Evolutionary conservation across 2,888 invertebrate genomes (phyloP), one percentile per base, ranked within the genome.

Genomic region (Eupithecia inturbata): DNA sequence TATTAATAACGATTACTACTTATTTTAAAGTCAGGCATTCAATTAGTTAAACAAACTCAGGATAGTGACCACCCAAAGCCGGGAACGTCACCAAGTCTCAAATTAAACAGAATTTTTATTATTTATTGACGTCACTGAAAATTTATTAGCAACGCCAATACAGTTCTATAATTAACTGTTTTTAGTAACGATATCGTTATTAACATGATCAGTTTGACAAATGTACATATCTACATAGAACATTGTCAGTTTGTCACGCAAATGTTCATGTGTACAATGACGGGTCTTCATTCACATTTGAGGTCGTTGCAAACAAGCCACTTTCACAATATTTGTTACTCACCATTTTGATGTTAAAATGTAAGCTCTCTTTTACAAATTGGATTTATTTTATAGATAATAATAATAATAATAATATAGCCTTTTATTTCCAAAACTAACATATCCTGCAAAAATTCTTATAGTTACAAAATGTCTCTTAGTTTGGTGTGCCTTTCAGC

Each of bases 111-210:
- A 69, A 36, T 16, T 22, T 28, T 31, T 67, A 70, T 53, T 22
- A 63, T 70, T 70, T 72, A 75, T 77, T 70, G 53, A 39, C 36
- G 14, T 67, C 71, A 67, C 33, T 45, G 53, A 62, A 74, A 76
- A 76, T 79, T 73, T 68, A 70, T 72, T 41, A 49, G 62, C 41
- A 33, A 19, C 70, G 67, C 39, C 70, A 63, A 60, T 71, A 69
- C 67, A 60, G 67, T 62, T 72, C 62, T 10, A 22, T 73, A 71
- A 73, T 76, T 73, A 72, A 77, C 74, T 31, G 74, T 64, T 76
- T 73, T 76, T 71, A 67, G 70, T 76, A 73, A 76, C 73, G 73
- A 63, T 72, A 76, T 49, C 67, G 71, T 74, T 68, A 73, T 62
- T 76, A 63, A 73, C 71, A 64, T 60, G 67, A 72, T 71, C 70